These are phyloP conservation scores for Chrysopa pallens DNA, from an alignment of 1,140 invertebrate genomes.

Conservation along the genomic window DNA sequence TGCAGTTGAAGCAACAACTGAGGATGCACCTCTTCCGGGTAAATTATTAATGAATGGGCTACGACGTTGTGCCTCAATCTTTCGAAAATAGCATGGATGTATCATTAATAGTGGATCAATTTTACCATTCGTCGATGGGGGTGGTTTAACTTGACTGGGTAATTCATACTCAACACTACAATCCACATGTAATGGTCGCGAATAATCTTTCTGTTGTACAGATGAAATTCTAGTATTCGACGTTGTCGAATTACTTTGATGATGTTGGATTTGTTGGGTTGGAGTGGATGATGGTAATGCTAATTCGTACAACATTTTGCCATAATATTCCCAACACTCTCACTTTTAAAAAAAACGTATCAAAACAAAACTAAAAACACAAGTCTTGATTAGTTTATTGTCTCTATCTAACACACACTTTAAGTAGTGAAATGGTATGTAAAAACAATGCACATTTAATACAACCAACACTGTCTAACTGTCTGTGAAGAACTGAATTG, in stretches of 20 bases:
- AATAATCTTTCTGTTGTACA: slow-evolving; percentile 46
- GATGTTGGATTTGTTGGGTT: too few relatives aligned
- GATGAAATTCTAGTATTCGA: background rate
- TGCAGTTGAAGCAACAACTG: background rate
- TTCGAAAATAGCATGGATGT: slow-evolving; percentile 67
- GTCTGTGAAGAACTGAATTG: too few relatives aligned
- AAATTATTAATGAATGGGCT: slow-evolving; percentile 58
- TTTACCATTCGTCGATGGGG: slow-evolving; percentile 38
- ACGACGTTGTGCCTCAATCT: slow-evolving; percentile 54
- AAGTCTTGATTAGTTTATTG: too few relatives aligned
- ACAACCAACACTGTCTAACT: too few relatives aligned
- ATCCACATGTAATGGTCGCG: slow-evolving; percentile 59
- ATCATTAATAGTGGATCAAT: slow-evolving; percentile 65
- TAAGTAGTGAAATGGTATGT: too few relatives aligned
- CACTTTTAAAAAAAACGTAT: too few relatives aligned
- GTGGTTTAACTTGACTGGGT: slow-evolving; percentile 61
- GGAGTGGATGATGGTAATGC: too few relatives aligned
- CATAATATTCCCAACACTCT: too few relatives aligned
- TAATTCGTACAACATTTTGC: too few relatives aligned
- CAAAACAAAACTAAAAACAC: too few relatives aligned
- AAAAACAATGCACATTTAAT: too few relatives aligned
- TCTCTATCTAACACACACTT: too few relatives aligned
- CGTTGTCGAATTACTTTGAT: background rate
- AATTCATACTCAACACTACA: slow-evolving; percentile 73
- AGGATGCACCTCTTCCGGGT: slow-evolving; percentile 17